A percentile compares a stretch with the other conserved stretches of the same genome.
phyloP scores from a whole-genome alignment of 2,113 vertebrate genomes.

The Tupaia tana region DNA sequence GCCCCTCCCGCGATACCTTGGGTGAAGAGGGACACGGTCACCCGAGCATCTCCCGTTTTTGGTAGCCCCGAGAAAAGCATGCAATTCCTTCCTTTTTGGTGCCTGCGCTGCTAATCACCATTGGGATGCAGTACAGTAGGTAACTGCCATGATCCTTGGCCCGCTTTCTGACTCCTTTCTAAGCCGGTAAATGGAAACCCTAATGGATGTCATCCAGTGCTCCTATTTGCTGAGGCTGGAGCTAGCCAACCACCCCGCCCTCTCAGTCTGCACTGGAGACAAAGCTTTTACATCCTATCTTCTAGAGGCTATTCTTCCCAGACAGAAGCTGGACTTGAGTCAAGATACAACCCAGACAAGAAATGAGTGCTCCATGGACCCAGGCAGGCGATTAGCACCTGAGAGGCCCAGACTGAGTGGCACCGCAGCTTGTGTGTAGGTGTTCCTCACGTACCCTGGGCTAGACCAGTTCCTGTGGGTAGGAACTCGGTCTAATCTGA shows the following conservation, averaged over 20 bases:
- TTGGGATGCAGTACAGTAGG: not conserved
- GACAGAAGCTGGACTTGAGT: constrained; percentile 10
- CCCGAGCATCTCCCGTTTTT: constrained; percentile 3
- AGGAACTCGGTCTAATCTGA: not conserved
- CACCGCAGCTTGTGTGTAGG: not conserved
- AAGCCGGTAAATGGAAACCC: not conserved
- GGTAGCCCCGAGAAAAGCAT: not conserved
- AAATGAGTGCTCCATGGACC: not conserved
- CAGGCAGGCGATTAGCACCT: not conserved
- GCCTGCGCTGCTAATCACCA: not conserved
- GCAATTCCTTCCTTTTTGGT: constrained; percentile 15
- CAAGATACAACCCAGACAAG: not conserved
- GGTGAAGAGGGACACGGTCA: not conserved
- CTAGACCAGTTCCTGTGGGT: not conserved
- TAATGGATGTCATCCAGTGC: not conserved
- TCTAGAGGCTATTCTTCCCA: constrained; percentile 1
- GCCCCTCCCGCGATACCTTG: not conserved
- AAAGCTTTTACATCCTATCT: not conserved
- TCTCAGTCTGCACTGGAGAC: not conserved
- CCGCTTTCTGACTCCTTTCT: not conserved
- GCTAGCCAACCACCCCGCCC: not conserved
- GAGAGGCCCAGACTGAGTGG: not conserved
- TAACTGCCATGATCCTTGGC: not conserved
- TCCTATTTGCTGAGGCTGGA: constrained; percentile 6
- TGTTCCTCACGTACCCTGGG: not conserved